Percentiles rank a stretch among this genome's conserved stretches.
phyloP scores from a whole-genome alignment of 1,140 invertebrate species.

The Drosophila subpulchrella region DNA sequence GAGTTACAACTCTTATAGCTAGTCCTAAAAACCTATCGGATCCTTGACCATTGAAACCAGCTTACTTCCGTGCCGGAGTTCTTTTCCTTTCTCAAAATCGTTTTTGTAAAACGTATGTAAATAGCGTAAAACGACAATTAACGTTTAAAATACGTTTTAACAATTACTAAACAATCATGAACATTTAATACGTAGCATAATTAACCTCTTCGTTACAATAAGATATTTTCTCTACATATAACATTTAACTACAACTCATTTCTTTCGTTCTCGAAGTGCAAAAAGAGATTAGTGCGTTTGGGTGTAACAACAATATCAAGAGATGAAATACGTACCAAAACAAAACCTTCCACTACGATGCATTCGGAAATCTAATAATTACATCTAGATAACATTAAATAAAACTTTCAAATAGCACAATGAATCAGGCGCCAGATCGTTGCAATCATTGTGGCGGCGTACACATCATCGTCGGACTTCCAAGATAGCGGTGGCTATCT shows the following conservation, averaged over 20 bases:
- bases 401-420: conserved; percentile 41
- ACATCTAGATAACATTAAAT: conserved; percentile 51
- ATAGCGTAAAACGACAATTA: conserved; percentile 25
- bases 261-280: conserved; percentile 4
- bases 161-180: conserved; percentile 46
- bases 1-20: conserved; percentile 49
- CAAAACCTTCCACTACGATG: conserved; percentile 69
- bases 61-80: background rate
- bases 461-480: conserved; percentile 54
- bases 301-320: conserved; percentile 12
- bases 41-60: conserved; percentile 51
- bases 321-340: conserved; percentile 70
- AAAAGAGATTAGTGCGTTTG: background rate
- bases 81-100: background rate
- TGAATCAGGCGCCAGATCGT: conserved; percentile 38
- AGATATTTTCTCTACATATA: background rate
- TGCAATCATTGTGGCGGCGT: conserved; percentile 31
- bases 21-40: conserved; percentile 35
- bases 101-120: conserved; percentile 21
- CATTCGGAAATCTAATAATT: conserved; percentile 58
- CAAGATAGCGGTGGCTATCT: conserved; percentile 48
- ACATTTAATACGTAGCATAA: conserved; percentile 52
- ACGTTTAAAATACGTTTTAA: conserved; percentile 48
- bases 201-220: conserved; percentile 9
- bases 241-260: conserved; percentile 8